Base-by-base conservation (phyloP, 1,140 invertebrate genomes). In the Pristionchus pacificus region DNA sequence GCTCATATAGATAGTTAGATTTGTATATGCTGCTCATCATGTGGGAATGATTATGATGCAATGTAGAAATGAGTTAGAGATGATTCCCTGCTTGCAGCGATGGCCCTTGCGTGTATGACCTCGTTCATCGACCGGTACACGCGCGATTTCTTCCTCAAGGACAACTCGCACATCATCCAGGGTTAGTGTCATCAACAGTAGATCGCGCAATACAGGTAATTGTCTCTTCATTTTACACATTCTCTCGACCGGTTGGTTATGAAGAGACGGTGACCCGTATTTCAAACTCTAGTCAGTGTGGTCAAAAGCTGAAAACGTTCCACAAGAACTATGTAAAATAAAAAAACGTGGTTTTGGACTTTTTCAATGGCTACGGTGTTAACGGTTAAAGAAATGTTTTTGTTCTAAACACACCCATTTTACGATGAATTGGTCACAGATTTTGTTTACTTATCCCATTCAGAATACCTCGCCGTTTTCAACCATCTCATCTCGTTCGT, bases 101-200 rank as follows among this genome's bases (percentile, higher is more conserved):
- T 72, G 75, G 95, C 96, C 0, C 98, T 93, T 85, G 90, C 93
- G 2, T 97, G 94, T 85, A 86, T 98, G 1, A 91, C 91, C 32
- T 89, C 90, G 1, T 99, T 99, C 83, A 94, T 98, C 78, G 91
- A 92, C 2, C 95, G 95, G 84, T 99, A 97, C 87, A 87, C 98
- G 3, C 90, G 97, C 84, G 93, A 94, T 83, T 98, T 99, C 84
- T 99, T 98, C 84, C 85, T 97, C n/a, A 95, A 95, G 84, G 96
- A 99, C 85, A 99, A 99, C 84, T 94, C 94, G 60, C 88, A 89
- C 24, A 90, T 98, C 0, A 97, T 98, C 72, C 93, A 97, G 87
- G 87, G 87, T n/a, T 87, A 79, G 68, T 61, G 61, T 13, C 14
- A 32, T 62, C 24, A 66, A 55, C 10, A n/a, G n/a, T n/a, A n/a